Conservation (phyloP, 2,797 vertebrate genomes). For the Triplophysa yarkandensis region DNA sequence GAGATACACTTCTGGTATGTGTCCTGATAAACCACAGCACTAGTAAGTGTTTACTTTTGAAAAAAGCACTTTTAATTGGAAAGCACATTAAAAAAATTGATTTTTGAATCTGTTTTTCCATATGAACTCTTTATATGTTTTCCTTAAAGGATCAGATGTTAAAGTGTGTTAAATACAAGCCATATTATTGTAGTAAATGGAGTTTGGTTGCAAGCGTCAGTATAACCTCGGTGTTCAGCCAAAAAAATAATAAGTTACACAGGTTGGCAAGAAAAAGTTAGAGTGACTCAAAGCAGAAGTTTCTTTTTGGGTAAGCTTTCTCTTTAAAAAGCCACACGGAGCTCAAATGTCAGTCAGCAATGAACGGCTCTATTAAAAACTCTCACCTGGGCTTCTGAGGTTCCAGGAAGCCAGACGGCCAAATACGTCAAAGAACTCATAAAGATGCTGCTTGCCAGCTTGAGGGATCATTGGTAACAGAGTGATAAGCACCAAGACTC, state of each 20-base stretch:
- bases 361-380: background rate
- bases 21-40: background rate
- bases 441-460: slow-evolving; percentile 96
- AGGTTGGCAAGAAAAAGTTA: no score
- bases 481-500: slow-evolving; percentile 95
- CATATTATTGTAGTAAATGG: no score
- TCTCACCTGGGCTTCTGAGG: slow-evolving; percentile 90
- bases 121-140: no score
- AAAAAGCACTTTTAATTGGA: background rate
- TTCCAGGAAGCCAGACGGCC: slow-evolving; percentile 97
- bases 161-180: no score
- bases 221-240: no score
- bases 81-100: no score
- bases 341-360: background rate
- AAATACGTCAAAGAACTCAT: slow-evolving; percentile 98
- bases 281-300: no score
- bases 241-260: no score
- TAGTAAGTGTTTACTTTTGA: background rate
- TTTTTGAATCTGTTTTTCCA: no score
- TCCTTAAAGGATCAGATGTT: no score
- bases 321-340: background rate
- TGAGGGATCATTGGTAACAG: slow-evolving; percentile 98
- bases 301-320: no score
- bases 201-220: no score
- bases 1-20: slow-evolving; percentile 12